These are phyloP conservation scores for Macrochelys suwanniensis DNA, from an alignment of 2,797 vertebrate genomes.

Conservation along the genomic window DNA sequence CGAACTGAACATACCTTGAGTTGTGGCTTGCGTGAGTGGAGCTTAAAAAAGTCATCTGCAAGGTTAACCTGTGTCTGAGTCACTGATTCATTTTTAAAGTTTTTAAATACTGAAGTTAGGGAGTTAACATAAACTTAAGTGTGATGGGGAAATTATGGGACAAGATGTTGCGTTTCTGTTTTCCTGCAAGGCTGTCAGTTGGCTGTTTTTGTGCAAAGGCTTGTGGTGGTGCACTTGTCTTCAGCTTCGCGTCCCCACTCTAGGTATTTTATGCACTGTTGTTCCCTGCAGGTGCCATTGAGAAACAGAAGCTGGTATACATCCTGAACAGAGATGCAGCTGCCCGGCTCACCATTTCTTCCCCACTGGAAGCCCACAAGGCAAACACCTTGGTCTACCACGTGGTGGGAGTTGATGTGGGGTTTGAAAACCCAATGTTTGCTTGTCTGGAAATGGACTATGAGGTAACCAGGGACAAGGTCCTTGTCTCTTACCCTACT, in stretches of 20 bases:
- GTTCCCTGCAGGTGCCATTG: constrained; percentile 90
- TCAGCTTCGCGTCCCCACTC: not conserved
- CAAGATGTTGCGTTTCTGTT: accelerated
- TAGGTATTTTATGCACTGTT: not conserved
- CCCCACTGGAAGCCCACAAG: constrained; percentile 97
- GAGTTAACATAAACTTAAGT: not conserved
- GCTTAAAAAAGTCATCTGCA: not conserved
- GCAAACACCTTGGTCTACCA: constrained; percentile 99
- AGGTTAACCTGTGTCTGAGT: not conserved
- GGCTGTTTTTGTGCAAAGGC: accelerated
- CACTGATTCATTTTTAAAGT: not conserved
- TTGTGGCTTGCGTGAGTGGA: not conserved
- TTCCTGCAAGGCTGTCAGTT: not conserved
- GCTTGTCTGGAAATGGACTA: constrained; percentile 99
- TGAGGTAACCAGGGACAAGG: constrained; percentile 84
- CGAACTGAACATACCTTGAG: accelerated
- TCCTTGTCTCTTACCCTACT: not conserved
- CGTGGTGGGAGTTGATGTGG: constrained; percentile 97
- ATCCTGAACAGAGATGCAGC: constrained; percentile 98
- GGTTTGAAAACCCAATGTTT: constrained; percentile 99
- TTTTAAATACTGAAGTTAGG: not conserved
- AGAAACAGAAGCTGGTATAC: constrained; percentile 99
- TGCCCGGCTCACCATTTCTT: constrained; percentile 97
- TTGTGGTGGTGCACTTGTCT: accelerated
- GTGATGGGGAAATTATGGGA: not conserved